These are phyloP conservation scores for Megalops cyprinoides DNA, from an alignment of 2,797 vertebrate species.

Conservation along the genomic window DNA sequence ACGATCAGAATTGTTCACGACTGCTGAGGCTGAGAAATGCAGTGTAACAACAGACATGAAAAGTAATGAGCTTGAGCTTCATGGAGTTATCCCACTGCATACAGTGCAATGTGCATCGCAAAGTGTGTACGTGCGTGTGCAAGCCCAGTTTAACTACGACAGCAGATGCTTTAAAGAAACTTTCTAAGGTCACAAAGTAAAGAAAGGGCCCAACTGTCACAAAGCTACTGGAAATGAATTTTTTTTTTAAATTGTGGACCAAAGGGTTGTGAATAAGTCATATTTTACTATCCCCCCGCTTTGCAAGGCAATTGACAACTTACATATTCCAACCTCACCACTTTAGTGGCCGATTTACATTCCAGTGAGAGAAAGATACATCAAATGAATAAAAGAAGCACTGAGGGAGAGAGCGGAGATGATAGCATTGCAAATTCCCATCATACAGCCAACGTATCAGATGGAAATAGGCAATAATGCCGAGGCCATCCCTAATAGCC, in stretches of 20 bases:
- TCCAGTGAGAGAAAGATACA: constrained; percentile 26
- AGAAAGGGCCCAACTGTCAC: constrained; percentile 14
- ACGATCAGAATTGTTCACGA: constrained; percentile 27
- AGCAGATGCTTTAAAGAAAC: background rate
- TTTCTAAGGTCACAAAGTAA: constrained; percentile 12
- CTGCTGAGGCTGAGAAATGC: constrained; percentile 37
- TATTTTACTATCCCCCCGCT: background rate
- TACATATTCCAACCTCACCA: constrained; percentile 18
- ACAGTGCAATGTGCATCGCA: no score
- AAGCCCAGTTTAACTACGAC: background rate
- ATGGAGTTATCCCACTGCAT: no score
- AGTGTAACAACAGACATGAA: constrained; percentile 21
- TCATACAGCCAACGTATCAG: constrained; percentile 23
- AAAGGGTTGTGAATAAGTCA: constrained; percentile 16
- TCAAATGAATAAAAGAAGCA: constrained; percentile 33
- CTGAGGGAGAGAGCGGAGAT: constrained; percentile 25
- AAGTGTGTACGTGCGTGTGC: constrained; percentile 5
- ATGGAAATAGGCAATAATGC: constrained; percentile 31
- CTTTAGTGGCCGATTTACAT: constrained; percentile 27
- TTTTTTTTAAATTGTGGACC: background rate
- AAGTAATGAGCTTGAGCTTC: background rate
- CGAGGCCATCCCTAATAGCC: constrained; percentile 24
- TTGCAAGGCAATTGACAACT: constrained; percentile 12
- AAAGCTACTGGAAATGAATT: constrained; percentile 12
- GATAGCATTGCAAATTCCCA: constrained; percentile 35